Conservation (phyloP, 2,113 vertebrate genomes). For the Ceyx margarethae region DNA sequence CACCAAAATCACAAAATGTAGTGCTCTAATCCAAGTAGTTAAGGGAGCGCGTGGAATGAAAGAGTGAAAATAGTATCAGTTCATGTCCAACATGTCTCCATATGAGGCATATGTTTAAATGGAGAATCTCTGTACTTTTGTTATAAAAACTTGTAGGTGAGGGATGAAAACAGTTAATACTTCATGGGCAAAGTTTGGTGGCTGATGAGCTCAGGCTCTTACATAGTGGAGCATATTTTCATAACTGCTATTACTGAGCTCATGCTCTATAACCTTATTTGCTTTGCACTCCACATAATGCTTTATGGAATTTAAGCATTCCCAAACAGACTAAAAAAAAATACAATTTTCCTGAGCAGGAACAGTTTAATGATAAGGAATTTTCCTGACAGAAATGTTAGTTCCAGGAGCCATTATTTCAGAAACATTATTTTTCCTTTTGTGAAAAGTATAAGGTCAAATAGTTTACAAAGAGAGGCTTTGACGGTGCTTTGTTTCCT, state of each 20-base stretch:
- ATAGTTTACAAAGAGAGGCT: neutral
- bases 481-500: neutral
- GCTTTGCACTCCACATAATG: neutral
- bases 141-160: neutral
- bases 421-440: neutral
- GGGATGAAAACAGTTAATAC: neutral
- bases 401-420: neutral
- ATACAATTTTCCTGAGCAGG: neutral
- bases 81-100: neutral
- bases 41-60: neutral
- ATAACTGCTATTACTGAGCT: neutral
- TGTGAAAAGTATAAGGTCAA: neutral
- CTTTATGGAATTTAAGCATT: neutral
- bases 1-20: neutral
- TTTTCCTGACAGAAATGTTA: neutral
- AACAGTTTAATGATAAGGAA: constrained; percentile 15
- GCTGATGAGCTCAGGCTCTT: neutral
- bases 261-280: neutral
- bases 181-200: neutral
- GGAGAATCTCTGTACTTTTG: neutral
- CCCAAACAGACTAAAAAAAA: constrained; percentile 46
- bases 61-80: neutral
- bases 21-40: neutral
- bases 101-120: neutral
- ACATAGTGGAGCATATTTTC: neutral